Evolutionary conservation across 2,888 invertebrate genomes (phyloP).

Genomic region (Gortyna flavago): DNA sequence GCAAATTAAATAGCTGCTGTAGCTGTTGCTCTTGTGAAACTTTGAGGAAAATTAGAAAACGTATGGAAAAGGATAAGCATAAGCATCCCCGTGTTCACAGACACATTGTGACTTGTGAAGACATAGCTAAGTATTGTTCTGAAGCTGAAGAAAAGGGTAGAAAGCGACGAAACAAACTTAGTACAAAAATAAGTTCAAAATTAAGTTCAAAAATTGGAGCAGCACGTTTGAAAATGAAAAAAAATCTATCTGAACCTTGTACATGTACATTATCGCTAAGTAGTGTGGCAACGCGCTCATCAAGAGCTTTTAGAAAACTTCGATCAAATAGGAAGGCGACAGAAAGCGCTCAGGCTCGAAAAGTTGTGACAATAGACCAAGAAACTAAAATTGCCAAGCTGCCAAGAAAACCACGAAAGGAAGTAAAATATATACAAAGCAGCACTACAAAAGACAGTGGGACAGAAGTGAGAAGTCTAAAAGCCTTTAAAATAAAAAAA

Average conservation of each 20-base stretch:
- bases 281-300: conserved; percentile 35
- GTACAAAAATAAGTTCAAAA: conserved; percentile 48
- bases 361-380: conserved; percentile 46
- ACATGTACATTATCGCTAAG: conserved; percentile 68
- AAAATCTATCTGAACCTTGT: conserved; percentile 73
- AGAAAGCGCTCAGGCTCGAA: conserved; percentile 6
- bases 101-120: conserved; percentile 50
- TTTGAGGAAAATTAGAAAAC: conserved; percentile 57
- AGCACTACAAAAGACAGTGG: conserved; percentile 54
- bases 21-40: conserved; percentile 71
- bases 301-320: conserved; percentile 32
- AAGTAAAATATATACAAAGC: conserved; percentile 59
- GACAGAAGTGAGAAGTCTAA: conserved; percentile 53
- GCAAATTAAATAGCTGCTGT: conserved; percentile 69
- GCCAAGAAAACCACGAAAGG: conserved; percentile 53
- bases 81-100: conserved; percentile 55
- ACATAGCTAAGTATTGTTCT: conserved; percentile 48
- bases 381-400: conserved; percentile 43
- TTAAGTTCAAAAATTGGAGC: conserved; percentile 51
- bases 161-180: conserved; percentile 46
- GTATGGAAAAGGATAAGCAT: conserved; percentile 36
- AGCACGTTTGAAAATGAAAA: conserved; percentile 61
- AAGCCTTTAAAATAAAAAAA: conserved; percentile 69
- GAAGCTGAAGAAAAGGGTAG: conserved; percentile 57
- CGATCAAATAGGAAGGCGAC: conserved; percentile 25